Conservation (phyloP, 2,888 invertebrate genomes). For the Diarsia brunnea region DNA sequence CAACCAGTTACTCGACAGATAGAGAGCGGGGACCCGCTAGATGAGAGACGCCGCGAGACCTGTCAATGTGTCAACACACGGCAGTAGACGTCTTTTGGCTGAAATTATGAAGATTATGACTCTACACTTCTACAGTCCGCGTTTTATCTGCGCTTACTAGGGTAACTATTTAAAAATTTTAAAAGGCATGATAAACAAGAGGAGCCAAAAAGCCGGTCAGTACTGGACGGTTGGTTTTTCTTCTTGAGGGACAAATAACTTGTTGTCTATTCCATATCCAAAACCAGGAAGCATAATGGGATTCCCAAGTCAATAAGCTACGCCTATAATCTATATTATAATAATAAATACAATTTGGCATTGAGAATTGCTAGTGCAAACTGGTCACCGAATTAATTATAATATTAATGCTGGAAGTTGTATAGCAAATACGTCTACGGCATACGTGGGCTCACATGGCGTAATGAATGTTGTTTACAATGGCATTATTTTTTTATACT, state of each 20-base stretch:
- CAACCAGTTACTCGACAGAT: too few relatives aligned
- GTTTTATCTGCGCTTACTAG: background rate
- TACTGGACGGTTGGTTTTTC: background rate
- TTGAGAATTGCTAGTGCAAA: conserved; percentile 44
- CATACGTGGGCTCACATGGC: conserved; percentile 9
- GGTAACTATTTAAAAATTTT: background rate
- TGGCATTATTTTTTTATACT: background rate
- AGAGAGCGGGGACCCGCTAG: too few relatives aligned
- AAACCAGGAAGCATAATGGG: conserved; percentile 32
- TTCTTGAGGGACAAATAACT: background rate
- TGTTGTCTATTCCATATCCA: background rate
- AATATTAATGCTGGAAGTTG: conserved; percentile 38
- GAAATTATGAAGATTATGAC: too few relatives aligned
- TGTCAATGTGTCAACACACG: too few relatives aligned
- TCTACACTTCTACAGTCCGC: too few relatives aligned
- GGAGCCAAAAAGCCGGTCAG: too few relatives aligned
- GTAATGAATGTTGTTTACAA: conserved; percentile 2
- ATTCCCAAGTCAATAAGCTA: conserved; percentile 29
- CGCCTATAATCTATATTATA: conserved; percentile 11
- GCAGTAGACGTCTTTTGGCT: too few relatives aligned
- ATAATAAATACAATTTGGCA: conserved; percentile 46
- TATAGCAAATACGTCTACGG: conserved; percentile 17
- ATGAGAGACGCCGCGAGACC: too few relatives aligned
- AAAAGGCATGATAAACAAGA: background rate
- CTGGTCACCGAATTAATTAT: conserved; percentile 48